Evolutionary conservation across 2,888 invertebrate species (phyloP), one percentile per base, ranked within the genome.

Genomic region (Merodon equestris): DNA sequence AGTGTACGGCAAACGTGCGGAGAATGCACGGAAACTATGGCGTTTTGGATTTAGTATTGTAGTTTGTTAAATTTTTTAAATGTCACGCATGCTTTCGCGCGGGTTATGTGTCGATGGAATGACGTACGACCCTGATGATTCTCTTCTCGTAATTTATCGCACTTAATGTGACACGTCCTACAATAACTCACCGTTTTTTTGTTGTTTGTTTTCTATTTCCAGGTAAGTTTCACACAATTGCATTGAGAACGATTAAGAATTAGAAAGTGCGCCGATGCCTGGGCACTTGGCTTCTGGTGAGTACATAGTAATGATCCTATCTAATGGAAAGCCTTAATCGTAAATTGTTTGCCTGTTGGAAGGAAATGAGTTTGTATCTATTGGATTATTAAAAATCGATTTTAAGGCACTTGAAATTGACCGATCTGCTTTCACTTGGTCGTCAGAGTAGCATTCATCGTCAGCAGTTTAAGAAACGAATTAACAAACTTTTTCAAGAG

Each of bases 211-310:
- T 61, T 54, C 19, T 71, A 38, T n/a, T 76, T 76, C 1, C 61
- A 77, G 76, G 76, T 77, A 77, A 77, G 76, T 77, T 77, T 45
- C 72, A 67, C 72, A 60, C 50, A 34, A 77, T 61, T 72, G 50
- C 61, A 51, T 72, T 40, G 40, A 57, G 36, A 61, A 47, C 27
- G 42, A 71, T 61, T 71, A 63, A 48, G 40, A 60, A 67, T 72
- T 77, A 77, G 76, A 67, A 77, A 77, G 76, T 67, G 27, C 71
- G 45, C 18, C 13, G 40, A 15, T 27, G 14, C 34, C 27, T 36
- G 17, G 5, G 27, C 27, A 27, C 27, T 4, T 2, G 27, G 57
- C 38, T 70, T 5, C 9, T 40, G 60, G 54, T 70, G 51, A 64
- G 40, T 40, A 40, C 2, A 40, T 9, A 36, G 76, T 66, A 60